Evolutionary conservation across 2,888 invertebrate genomes (phyloP).

Genomic region (Pseudococcus jackbeardsleyi): DNA sequence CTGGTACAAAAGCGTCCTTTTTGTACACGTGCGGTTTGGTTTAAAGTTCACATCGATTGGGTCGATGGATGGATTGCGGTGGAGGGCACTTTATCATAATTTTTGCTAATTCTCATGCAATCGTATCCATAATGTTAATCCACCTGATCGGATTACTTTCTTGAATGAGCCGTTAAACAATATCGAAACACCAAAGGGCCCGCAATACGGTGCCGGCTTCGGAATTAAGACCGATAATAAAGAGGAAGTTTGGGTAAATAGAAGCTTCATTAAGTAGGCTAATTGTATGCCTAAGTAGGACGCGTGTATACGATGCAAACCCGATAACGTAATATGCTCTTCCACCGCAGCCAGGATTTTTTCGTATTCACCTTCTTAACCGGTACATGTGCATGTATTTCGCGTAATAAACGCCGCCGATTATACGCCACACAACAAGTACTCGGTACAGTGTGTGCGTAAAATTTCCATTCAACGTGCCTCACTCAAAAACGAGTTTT

Average conservation of each 20-base stretch:
- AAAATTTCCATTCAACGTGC: constrained; percentile 8
- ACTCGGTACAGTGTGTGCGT: not conserved
- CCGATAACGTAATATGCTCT: constrained; percentile 54
- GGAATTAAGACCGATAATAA: constrained; percentile 53
- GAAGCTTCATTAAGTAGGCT: constrained; percentile 59
- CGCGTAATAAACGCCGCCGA: constrained; percentile 39
- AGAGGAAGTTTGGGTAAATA: constrained; percentile 55
- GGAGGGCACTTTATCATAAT: constrained; percentile 5
- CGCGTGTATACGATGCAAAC: constrained; percentile 57
- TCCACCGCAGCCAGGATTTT: not conserved
- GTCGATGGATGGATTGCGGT: no score
- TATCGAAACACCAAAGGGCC: constrained; percentile 26
- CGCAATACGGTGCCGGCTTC: constrained; percentile 29
- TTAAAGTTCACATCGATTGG: constrained; percentile 22
- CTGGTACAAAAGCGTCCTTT: constrained; percentile 48
- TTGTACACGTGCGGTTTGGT: constrained; percentile 53
- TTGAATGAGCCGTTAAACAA: constrained; percentile 41
- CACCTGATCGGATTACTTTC: constrained; percentile 15
- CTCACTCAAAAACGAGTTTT: not conserved
- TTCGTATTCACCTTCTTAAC: constrained; percentile 28
- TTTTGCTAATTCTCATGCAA: not conserved
- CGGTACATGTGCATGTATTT: constrained; percentile 19
- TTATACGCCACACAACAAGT: not conserved
- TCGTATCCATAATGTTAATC: not conserved
- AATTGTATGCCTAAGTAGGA: constrained; percentile 52